phyloP scores from a whole-genome alignment of 2,113 vertebrate genomes.

The Oceanites oceanicus region DNA sequence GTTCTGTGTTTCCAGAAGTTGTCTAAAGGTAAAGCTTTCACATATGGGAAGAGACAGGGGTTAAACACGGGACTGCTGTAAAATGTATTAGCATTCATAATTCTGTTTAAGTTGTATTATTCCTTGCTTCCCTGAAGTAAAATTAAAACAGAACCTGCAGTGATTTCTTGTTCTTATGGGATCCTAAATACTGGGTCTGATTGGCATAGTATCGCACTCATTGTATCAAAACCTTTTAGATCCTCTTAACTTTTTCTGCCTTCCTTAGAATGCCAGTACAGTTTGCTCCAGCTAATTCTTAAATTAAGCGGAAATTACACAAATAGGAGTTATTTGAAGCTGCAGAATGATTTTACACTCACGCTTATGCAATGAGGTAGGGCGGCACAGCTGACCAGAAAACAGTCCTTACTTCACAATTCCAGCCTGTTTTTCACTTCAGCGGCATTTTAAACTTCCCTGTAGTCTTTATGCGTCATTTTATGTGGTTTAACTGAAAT shows the following conservation, averaged over 20 bases:
- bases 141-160: not conserved
- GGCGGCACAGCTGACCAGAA: conserved; percentile 23
- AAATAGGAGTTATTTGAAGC: conserved; percentile 25
- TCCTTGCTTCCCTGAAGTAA: not conserved
- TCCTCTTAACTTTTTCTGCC: not conserved
- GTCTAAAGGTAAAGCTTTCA: not conserved
- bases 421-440: conserved; percentile 15
- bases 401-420: not conserved
- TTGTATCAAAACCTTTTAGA: not conserved
- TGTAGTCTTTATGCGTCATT: not conserved
- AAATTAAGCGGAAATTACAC: conserved; percentile 32
- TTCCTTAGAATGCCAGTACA: not conserved
- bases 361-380: conserved; percentile 21
- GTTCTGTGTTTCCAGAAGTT: not conserved
- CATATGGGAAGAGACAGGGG: not conserved
- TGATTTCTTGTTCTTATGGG: not conserved
- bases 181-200: not conserved
- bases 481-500: conserved; percentile 22
- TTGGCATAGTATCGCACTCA: not conserved
- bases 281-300: conserved; percentile 7
- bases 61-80: not conserved
- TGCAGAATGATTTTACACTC: not conserved
- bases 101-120: not conserved
- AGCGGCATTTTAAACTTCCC: not conserved
- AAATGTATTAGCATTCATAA: not conserved